Evolutionary conservation across 2,113 vertebrate genomes (phyloP).

Genomic region (Morone saxatilis): DNA sequence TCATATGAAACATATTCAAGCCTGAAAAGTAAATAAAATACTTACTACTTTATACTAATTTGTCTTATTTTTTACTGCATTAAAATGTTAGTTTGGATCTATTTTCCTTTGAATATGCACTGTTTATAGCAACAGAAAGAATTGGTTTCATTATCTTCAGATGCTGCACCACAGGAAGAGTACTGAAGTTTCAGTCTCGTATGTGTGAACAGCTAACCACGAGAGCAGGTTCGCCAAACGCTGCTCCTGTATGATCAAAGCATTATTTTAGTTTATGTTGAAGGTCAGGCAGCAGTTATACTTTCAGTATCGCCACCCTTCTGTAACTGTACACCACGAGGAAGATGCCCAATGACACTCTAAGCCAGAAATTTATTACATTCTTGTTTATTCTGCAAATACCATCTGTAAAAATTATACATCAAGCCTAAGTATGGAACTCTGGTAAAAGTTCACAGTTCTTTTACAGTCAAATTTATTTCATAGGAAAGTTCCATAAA

Average conservation of each 20-base stretch:
- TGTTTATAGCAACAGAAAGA: not conserved
- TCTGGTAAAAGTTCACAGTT: constrained; percentile 75
- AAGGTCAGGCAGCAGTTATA: not conserved
- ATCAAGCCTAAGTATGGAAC: constrained; percentile 80
- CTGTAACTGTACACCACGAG: not conserved
- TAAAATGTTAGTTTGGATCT: not conserved
- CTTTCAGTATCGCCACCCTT: not conserved
- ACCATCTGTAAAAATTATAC: constrained; percentile 85
- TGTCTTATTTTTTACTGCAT: constrained; percentile 24
- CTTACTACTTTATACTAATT: constrained; percentile 76
- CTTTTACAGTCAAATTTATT: constrained; percentile 75
- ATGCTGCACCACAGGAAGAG: constrained; percentile 36
- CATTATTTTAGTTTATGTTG: not conserved
- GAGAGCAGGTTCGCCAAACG: no score
- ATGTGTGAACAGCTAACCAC: not conserved
- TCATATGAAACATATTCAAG: constrained; percentile 88
- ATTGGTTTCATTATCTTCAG: not conserved
- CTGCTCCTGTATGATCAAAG: no score
- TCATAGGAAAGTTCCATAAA: constrained; percentile 76
- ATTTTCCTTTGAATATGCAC: not conserved
- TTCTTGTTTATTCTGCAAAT: constrained; percentile 86
- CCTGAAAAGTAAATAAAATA: constrained; percentile 88
- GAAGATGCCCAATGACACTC: constrained; percentile 3
- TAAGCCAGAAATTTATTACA: constrained; percentile 59
- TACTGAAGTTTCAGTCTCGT: constrained; percentile 2